Evolutionary conservation across 1,140 invertebrate species (phyloP).

Genomic region (Manduca sexta): DNA sequence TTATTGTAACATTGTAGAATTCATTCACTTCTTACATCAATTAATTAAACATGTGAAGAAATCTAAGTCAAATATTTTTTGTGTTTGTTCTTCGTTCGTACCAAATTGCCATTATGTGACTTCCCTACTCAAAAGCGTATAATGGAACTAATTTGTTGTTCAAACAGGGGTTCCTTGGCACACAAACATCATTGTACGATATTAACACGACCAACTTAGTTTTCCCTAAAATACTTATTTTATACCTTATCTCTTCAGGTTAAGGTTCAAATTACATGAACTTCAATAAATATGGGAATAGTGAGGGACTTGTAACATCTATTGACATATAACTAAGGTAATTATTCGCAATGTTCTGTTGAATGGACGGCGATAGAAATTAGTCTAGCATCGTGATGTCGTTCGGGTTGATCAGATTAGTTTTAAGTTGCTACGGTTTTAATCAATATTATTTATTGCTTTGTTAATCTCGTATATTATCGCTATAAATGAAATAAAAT

Average conservation of each 20-base stretch:
- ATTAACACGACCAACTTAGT: conserved; percentile 6
- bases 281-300: background rate
- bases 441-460: too few species aligned
- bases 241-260: conserved; percentile 5
- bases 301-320: conserved; percentile 34
- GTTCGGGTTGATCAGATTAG: too few species aligned
- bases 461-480: too few species aligned
- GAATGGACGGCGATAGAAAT: conserved; percentile 29
- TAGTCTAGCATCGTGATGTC: background rate
- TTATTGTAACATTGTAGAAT: too few species aligned
- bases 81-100: too few species aligned
- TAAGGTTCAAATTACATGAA: conserved; percentile 18
- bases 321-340: conserved; percentile 54
- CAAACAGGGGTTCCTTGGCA: conserved; percentile 56
- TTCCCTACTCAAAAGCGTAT: conserved; percentile 56
- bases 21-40: too few species aligned
- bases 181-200: conserved; percentile 50
- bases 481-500: too few species aligned
- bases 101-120: background rate
- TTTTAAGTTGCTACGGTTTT: too few species aligned
- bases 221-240: background rate
- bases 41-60: too few species aligned
- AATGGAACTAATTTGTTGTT: conserved; percentile 69
- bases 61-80: too few species aligned
- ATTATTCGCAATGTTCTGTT: conserved; percentile 41